Conservation (phyloP, 2,888 invertebrate species). For the Eumerus sabulonum region DNA sequence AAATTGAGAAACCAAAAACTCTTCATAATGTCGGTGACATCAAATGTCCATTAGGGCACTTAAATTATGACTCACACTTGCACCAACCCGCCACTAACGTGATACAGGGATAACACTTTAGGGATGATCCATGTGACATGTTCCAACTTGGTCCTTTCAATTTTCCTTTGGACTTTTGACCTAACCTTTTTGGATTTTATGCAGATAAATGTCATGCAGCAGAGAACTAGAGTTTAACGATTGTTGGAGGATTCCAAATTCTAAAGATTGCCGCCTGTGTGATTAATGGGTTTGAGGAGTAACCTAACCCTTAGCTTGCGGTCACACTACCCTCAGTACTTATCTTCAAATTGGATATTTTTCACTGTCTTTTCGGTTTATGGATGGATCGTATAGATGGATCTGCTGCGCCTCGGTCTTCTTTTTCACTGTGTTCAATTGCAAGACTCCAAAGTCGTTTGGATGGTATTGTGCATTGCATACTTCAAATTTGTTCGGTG, state of each 20-base stretch:
- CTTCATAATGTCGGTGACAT: constrained; percentile 53
- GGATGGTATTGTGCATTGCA: constrained; percentile 52
- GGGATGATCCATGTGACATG: constrained; percentile 53
- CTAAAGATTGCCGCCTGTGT: constrained; percentile 48
- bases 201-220: constrained; percentile 62
- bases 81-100: neutral
- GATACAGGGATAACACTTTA: constrained; percentile 41
- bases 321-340: constrained; percentile 39
- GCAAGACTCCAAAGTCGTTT: constrained; percentile 9
- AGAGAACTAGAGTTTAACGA: neutral
- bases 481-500: constrained; percentile 62
- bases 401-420: neutral
- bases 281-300: constrained; percentile 59
- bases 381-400: constrained; percentile 15
- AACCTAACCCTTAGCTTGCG: no score
- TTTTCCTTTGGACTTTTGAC: neutral
- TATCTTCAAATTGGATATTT: constrained; percentile 67
- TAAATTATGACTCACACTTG: constrained; percentile 46
- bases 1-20: constrained; percentile 9
- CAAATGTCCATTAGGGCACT: constrained; percentile 63
- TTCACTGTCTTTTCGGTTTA: constrained; percentile 64
- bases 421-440: neutral
- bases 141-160: constrained; percentile 10
- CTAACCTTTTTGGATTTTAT: constrained; percentile 50
- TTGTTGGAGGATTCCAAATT: constrained; percentile 8